Base-by-base conservation (phyloP, 2,888 invertebrate genomes). In the Helobdella robusta region DNA sequence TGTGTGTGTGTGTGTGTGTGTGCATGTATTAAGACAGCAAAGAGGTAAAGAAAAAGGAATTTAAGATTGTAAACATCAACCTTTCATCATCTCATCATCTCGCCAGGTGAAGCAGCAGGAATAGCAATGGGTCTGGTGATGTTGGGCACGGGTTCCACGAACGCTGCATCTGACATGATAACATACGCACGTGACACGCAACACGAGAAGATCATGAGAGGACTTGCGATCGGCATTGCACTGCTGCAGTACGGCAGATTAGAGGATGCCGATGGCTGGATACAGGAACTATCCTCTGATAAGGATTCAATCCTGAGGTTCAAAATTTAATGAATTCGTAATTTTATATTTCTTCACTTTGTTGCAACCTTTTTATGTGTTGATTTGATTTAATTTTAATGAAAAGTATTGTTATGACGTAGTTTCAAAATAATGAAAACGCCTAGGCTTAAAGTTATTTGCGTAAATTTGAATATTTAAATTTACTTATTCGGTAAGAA, bases 51-150 rank as follows among this genome's bases (percentile, higher is more conserved):
- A n/a, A n/a, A n/a, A n/a, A n/a, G n/a, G n/a, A n/a, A n/a, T n/a
- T n/a, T n/a, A n/a, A n/a, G n/a, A n/a, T n/a, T n/a, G n/a, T n/a
- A n/a, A n/a, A 50, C 50, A n/a, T 4, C 50, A n/a, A 2, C 11
- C 8, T 40, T 8, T 35, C 23, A 1, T 40, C 34, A n/a, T 36
- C 59, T 25, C 23, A n/a, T 54, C n/a, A 35, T 56, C 18, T 44
- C 44, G 30, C 8, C 70, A 76, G 78, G 79, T 66, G 98, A 99
- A 82, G 95, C 97, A 5, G 97, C 98, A 34, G 97, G 95, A 68
- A 89, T 98, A 72, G 93, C 94, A 0, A 97, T 98, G 94, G 98
- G 98, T 58, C 88, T 98, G 85, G 94, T 97, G 0, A 97, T 97
- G 97, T 82, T 97, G 73, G 98, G 97, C 1, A 94, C 95, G 0